phyloP scores from a whole-genome alignment of 2,888 invertebrate genomes.

The Holacanthella duospinosa region DNA sequence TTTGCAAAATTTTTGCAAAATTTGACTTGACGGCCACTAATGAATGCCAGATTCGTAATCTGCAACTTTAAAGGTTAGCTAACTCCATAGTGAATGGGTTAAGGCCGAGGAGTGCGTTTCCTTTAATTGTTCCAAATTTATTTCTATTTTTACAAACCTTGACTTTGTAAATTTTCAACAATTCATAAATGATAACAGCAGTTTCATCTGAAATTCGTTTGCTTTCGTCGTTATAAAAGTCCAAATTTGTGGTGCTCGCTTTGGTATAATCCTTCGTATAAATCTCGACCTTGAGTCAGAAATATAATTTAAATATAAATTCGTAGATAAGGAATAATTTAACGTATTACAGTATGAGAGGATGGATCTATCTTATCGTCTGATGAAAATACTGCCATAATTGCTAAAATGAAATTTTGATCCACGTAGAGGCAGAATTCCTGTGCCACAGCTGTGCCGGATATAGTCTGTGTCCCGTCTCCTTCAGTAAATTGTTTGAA shows the following conservation, averaged over 20 bases:
- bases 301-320: background rate
- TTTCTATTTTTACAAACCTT: background rate
- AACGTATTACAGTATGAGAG: background rate
- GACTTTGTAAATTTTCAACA: background rate
- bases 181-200: background rate
- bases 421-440: slow-evolving; percentile 1
- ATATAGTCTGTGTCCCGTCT: background rate
- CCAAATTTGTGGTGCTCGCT: background rate
- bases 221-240: background rate
- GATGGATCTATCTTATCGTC: background rate
- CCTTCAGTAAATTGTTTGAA: background rate
- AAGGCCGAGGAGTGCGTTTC: too few relatives aligned
- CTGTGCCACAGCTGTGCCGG: background rate
- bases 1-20: too few relatives aligned
- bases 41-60: too few relatives aligned
- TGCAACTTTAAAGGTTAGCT: too few relatives aligned
- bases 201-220: background rate
- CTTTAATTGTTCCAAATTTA: too few relatives aligned
- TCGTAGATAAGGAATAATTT: background rate
- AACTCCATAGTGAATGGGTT: too few relatives aligned
- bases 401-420: background rate
- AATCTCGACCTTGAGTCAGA: background rate
- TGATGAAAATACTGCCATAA: background rate
- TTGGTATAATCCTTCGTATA: background rate
- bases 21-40: too few relatives aligned